Evolutionary conservation across 2,888 invertebrate genomes (phyloP), one percentile per base, ranked within the genome.

Genomic region (Syritta pipiens): DNA sequence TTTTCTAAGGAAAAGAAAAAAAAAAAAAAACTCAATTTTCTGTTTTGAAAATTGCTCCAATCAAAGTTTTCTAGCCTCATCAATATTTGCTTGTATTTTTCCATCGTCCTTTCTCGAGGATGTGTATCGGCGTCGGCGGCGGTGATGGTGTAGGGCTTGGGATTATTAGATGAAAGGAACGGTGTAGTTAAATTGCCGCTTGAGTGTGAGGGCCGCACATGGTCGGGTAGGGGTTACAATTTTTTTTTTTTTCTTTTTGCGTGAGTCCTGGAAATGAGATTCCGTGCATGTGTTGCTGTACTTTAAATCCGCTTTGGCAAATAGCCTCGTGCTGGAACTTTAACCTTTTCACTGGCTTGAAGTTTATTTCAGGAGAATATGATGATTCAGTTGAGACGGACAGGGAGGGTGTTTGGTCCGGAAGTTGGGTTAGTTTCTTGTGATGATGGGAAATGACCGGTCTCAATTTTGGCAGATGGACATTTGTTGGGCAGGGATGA

Each of bases 51-150:
- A 74, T 67, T 74, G 60, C 62, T 74, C 55, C 79, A 79, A 79
- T 79, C 79, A 79, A 79, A 79, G 67, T 79, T 79, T 79, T 77
- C 72, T 68, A 79, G 67, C 79, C 67, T 79, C 79, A 74, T 79
- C 79, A 79, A 79, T 79, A 79, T 79, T 79, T 72, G 74, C 74
- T 79, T 79, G 74, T 67, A 72, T 77, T 72, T 72, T 65, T 53
- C 65, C 37, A 30, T 46, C 65, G 44, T 37, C 44, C 28, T 32
- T 53, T 22, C 48, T 30, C 35, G 30, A 24, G 32, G 14, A 30
- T 10, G n/a, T 10, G 14, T n/a, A 32, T 20, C 22, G 32, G 5
- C 2, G 35, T 9, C 17, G 46, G 19, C 9, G 48, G 9, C 4
- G 22, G 12, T 30, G 22, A 7, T 30, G 6, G 6, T 9, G 22